Evolutionary conservation across 2,888 invertebrate genomes (phyloP).

Genomic region (Hoplodrina ambigua): DNA sequence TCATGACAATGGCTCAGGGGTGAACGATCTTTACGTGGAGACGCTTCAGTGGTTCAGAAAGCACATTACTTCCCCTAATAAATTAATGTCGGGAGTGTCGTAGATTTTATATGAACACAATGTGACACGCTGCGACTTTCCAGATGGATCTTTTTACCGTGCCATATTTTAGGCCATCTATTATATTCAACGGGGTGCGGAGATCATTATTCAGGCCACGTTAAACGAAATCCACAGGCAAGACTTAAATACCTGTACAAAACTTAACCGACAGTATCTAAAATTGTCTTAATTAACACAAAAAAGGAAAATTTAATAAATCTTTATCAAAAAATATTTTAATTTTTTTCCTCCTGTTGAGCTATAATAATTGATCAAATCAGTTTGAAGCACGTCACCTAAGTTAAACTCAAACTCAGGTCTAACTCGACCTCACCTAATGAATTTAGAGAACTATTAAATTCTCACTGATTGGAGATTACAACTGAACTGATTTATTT

Average conservation of each 20-base stretch:
- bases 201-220: neutral
- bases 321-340: slow-evolving; percentile 2
- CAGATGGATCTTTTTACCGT: neutral
- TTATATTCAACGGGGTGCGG: neutral
- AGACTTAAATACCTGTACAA: no score
- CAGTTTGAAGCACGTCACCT: slow-evolving; percentile 55
- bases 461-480: slow-evolving; percentile 49
- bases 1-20: slow-evolving; percentile 6
- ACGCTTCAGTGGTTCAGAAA: slow-evolving; percentile 36
- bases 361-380: slow-evolving; percentile 64
- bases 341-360: slow-evolving; percentile 5
- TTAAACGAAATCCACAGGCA: no score
- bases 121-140: slow-evolving; percentile 9
- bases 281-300: neutral
- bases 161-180: neutral
- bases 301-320: neutral
- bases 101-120: slow-evolving; percentile 7
- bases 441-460: slow-evolving; percentile 63
- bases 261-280: no score
- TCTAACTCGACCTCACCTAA: slow-evolving; percentile 51
- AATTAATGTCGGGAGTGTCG: slow-evolving; percentile 18
- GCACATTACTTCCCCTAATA: slow-evolving; percentile 40
- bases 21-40: slow-evolving; percentile 13
- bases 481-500: slow-evolving; percentile 51
- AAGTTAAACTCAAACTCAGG: slow-evolving; percentile 14